Conservation (phyloP, 2,797 vertebrate genomes). For the Cyclura pinguis region DNA sequence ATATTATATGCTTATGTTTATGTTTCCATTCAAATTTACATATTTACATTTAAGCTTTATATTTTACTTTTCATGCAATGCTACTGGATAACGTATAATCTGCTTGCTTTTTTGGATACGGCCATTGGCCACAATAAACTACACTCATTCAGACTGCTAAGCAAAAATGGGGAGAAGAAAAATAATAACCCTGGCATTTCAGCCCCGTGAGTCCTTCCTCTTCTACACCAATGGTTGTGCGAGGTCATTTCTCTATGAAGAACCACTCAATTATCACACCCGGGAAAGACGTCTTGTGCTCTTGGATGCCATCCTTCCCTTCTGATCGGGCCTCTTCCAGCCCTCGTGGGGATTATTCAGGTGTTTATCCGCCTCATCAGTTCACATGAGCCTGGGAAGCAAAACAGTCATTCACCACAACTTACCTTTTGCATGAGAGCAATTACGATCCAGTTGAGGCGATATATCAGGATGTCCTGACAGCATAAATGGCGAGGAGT, state of each 20-base stretch:
- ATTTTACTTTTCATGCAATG: too few species aligned
- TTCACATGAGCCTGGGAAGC: slow-evolving; percentile 54
- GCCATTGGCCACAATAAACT: too few species aligned
- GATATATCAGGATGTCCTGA: slow-evolving; percentile 79
- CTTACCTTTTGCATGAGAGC: slow-evolving; percentile 68
- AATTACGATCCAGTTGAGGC: slow-evolving; percentile 74
- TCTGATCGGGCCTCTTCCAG: slow-evolving; percentile 53
- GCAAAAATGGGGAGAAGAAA: too few species aligned
- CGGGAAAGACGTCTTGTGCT: slow-evolving; percentile 62
- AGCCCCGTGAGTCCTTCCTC: too few species aligned
- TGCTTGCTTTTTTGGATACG: too few species aligned
- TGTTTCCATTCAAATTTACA: too few species aligned
- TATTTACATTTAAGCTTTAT: too few species aligned
- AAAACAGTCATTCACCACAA: slow-evolving; percentile 60
- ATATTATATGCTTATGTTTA: too few species aligned
- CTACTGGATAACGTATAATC: too few species aligned
- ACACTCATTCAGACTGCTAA: too few species aligned
- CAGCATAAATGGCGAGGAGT: slow-evolving; percentile 79
- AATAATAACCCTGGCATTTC: too few species aligned
- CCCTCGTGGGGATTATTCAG: slow-evolving; percentile 63
- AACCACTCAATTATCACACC: slow-evolving; percentile 63
- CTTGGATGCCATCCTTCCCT: slow-evolving; percentile 56
- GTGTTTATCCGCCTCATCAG: slow-evolving; percentile 68
- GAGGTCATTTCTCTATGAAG: slow-evolving; percentile 52
- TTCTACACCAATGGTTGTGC: not conserved